Evolutionary conservation across 2,888 invertebrate genomes (phyloP), one percentile per base, ranked within the genome.

Genomic region (Sphaeridia pumilis): DNA sequence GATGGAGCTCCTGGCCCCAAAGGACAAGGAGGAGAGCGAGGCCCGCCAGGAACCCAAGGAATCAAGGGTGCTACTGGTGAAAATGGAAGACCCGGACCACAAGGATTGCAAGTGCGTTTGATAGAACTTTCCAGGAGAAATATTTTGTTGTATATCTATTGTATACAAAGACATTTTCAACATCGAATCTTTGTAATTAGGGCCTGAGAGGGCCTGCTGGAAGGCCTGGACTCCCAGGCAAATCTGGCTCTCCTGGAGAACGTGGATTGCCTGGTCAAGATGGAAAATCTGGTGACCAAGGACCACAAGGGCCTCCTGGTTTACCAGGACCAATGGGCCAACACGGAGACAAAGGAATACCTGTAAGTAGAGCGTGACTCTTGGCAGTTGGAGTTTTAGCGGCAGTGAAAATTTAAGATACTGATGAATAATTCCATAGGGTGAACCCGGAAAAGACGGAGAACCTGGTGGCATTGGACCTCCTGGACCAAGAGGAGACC

Each of bases 261-360:
- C 59, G 73, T 65, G 75, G 75, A 74, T 82, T 66, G 43, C 79
- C 82, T 43, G 89, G 89, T 10, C 83, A 84, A 52, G 88, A 89
- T 71, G 89, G 89, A 4, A 83, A 84, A 67, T 78, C 84, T 14
- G 90, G 90, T 24, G 87, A 87, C 66, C 81, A 82, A 66, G 89
- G 89, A 41, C 74, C 78, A 14, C 81, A 81, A 68, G 89, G 89
- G 17, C 72, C 83, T 21, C 83, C 84, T 72, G 90, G 90, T 28
- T 72, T 83, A 20, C 84, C 83, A 43, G 87, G 87, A 44, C 54
- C 61, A 2, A 76, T 83, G 65, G 87, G 88, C 45, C 74, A 78
- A 21, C 79, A 81, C n/a, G 87, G 88, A 57, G 83, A 84, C 66
- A 79, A 83, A 68, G 86, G 86, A 61, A 73, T 81, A 63, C 75